These are phyloP conservation scores for Archocentrus centrarchus DNA, from an alignment of 2,113 vertebrate genomes.

Conservation along the genomic window DNA sequence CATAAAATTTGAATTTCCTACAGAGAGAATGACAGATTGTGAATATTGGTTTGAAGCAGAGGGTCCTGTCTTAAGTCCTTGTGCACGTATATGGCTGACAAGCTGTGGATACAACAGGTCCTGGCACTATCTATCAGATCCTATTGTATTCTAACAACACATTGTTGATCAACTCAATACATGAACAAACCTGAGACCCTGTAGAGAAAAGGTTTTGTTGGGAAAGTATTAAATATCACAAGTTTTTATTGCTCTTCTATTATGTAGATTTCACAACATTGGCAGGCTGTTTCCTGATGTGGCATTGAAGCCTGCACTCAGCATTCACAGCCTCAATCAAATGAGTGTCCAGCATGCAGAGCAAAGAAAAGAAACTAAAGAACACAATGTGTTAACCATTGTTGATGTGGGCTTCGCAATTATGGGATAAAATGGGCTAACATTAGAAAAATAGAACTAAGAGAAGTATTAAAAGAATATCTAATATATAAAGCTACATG, in stretches of 20 bases:
- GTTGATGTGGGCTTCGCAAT: neutral
- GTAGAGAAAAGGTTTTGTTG: constrained; percentile 60
- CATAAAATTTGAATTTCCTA: constrained; percentile 12
- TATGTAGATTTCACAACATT: constrained; percentile 31
- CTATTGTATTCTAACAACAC: constrained; percentile 62
- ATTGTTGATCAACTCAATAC: constrained; percentile 67
- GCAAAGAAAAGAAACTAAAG: constrained; percentile 3
- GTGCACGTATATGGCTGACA: constrained; percentile 24
- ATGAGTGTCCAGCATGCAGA: constrained; percentile 18
- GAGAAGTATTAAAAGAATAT: neutral
- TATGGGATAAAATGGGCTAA: neutral
- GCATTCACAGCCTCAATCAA: constrained; percentile 9
- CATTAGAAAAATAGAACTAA: neutral
- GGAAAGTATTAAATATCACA: constrained; percentile 61
- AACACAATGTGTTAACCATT: constrained; percentile 21
- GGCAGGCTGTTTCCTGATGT: constrained; percentile 49
- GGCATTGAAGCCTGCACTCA: constrained; percentile 20
- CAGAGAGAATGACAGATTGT: constrained; percentile 6
- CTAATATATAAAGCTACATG: neutral
- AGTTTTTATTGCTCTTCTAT: constrained; percentile 67
- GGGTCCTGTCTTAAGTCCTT: constrained; percentile 26
- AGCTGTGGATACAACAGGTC: constrained; percentile 36
- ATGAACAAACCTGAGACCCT: constrained; percentile 53
- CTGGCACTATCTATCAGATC: constrained; percentile 46
- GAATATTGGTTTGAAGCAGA: neutral